phyloP scores from a whole-genome alignment of 2,888 invertebrate species.

The Cerastis leucographa region DNA sequence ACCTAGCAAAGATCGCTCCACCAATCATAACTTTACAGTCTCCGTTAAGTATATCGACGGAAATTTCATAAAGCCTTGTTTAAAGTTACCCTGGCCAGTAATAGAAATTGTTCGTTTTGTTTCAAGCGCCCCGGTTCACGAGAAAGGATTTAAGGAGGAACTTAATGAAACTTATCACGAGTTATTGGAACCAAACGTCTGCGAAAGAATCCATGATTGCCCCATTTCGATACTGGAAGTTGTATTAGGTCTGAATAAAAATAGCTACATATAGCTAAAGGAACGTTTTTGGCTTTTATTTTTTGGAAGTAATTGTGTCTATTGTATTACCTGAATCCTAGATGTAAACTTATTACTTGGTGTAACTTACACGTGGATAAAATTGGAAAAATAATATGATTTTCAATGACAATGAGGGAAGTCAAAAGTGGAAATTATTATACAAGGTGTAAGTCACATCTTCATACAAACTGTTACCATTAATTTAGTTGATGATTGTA shows the following conservation, averaged over 20 bases:
- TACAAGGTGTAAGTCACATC: background rate
- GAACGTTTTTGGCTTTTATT: conserved; percentile 41
- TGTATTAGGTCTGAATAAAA: conserved; percentile 77
- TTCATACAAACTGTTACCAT: background rate
- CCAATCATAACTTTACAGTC: conserved; percentile 20
- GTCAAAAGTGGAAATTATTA: background rate
- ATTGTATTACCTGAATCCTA: background rate
- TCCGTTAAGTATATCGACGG: conserved; percentile 35
- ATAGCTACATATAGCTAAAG: conserved; percentile 52
- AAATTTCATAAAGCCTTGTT: conserved; percentile 50
- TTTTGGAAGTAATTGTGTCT: background rate
- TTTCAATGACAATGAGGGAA: background rate
- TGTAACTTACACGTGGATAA: background rate
- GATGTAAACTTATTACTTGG: background rate
- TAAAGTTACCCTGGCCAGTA: conserved; percentile 49
- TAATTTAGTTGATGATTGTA: background rate
- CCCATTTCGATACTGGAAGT: conserved; percentile 82
- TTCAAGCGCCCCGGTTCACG: conserved; percentile 82
- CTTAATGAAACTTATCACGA: conserved; percentile 77
- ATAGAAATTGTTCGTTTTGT: conserved; percentile 51
- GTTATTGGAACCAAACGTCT: conserved; percentile 77
- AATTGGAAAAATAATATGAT: too few species aligned
- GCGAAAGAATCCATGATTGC: conserved; percentile 79
- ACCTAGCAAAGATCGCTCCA: background rate
- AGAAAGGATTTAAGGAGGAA: conserved; percentile 81